These are phyloP conservation scores for Dolichallabes microphthalmus DNA, from an alignment of 2,113 vertebrate genomes.

Conservation along the genomic window DNA sequence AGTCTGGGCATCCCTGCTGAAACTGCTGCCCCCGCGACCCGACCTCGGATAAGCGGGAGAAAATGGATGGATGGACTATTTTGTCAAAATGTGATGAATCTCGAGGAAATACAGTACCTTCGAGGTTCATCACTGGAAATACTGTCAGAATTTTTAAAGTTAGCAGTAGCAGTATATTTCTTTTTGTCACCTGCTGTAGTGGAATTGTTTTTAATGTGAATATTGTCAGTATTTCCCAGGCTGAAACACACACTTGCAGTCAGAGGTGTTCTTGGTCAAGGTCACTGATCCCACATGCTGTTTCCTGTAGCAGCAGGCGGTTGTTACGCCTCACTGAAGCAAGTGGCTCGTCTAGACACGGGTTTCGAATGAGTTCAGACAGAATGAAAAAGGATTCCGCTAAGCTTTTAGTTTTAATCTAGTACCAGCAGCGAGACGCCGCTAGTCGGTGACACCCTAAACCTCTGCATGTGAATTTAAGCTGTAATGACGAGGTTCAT, in stretches of 20 bases:
- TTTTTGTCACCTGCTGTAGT: not conserved
- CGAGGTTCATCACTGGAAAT: no score
- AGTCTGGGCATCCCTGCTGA: no score
- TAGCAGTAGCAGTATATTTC: not conserved
- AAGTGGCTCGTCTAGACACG: not conserved
- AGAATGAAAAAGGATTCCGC: not conserved
- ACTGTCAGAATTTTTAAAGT: not conserved
- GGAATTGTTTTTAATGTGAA: not conserved
- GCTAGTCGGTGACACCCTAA: not conserved
- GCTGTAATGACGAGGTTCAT: not conserved
- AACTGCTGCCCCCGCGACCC: no score
- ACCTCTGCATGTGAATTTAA: not conserved
- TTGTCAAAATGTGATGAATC: no score
- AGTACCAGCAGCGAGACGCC: not conserved
- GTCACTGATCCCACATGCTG: slow-evolving; percentile 7
- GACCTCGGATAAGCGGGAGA: no score
- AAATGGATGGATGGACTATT: no score
- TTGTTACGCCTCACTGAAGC: not conserved
- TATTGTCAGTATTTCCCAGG: not conserved
- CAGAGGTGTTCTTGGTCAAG: not conserved
- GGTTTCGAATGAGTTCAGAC: not conserved
- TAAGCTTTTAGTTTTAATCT: not conserved
- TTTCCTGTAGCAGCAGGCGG: not conserved
- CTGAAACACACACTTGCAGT: not conserved
- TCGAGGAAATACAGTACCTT: no score